Percentiles rank a stretch among this genome's conserved stretches.
Conservation (phyloP, 2,113 vertebrate species). For the Brienomyrus brachyistius region DNA sequence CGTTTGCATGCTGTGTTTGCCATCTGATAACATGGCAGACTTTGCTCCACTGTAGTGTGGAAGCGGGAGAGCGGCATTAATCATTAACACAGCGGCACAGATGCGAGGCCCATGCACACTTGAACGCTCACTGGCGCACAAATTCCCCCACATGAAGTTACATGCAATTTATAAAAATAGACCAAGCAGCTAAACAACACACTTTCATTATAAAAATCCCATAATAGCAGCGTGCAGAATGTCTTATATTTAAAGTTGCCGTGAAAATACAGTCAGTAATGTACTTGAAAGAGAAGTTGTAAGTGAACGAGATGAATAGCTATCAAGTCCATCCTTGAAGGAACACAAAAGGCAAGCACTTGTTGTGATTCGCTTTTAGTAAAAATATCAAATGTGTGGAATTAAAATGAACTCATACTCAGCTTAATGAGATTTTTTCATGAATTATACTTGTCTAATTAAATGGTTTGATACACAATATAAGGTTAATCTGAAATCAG, state of each 20-base stretch:
- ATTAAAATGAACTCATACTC: not conserved
- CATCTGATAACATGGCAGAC: slow-evolving; percentile 50
- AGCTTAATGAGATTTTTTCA: not conserved
- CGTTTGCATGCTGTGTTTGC: slow-evolving; percentile 41
- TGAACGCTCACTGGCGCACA: not conserved
- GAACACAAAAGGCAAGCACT: not conserved
- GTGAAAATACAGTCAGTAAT: not conserved
- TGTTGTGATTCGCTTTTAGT: not conserved
- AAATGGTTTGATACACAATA: not conserved
- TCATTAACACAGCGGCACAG: slow-evolving; percentile 43
- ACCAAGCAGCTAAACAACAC: not conserved
- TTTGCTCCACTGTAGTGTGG: slow-evolving; percentile 45
- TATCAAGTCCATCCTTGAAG: not conserved
- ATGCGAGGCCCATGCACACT: not conserved
- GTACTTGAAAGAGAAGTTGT: not conserved
- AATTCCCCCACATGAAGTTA: slow-evolving; percentile 1
- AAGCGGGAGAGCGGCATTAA: slow-evolving; percentile 43
- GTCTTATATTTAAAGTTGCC: not conserved
- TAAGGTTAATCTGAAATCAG: not conserved
- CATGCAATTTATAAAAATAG: not conserved
- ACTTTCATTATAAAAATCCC: not conserved
- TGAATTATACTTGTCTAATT: not conserved
- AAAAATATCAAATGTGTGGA: not conserved
- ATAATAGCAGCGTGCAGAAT: not conserved
- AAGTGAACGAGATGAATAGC: not conserved